Conservation (phyloP, 2,888 invertebrate species). For the Adelphocoris suturalis region DNA sequence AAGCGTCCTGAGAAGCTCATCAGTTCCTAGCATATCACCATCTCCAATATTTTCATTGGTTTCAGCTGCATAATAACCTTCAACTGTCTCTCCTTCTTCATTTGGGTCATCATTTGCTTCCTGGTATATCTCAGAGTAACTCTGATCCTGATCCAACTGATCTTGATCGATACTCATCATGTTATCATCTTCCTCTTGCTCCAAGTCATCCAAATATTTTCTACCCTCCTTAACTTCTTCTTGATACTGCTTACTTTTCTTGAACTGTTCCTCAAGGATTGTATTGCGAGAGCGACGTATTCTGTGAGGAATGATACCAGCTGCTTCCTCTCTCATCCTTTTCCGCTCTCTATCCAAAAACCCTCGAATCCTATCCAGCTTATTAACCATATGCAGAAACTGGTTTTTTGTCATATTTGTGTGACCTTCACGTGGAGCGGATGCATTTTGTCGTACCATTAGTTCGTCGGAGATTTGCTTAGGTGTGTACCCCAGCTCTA, state of each 20-base stretch:
- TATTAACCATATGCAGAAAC: constrained; percentile 62
- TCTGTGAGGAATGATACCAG: neutral
- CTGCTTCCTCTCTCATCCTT: constrained; percentile 31
- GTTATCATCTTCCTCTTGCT: neutral
- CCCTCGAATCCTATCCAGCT: constrained; percentile 59
- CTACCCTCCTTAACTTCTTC: neutral
- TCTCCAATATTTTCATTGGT: neutral
- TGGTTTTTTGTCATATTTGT: constrained; percentile 60
- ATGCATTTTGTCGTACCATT: constrained; percentile 54
- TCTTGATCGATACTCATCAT: neutral
- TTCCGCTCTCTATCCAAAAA: constrained; percentile 58
- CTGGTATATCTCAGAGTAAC: neutral
- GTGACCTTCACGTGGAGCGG: neutral
- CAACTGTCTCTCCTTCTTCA: neutral
- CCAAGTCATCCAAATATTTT: neutral
- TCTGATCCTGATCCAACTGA: neutral
- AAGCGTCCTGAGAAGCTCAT: neutral
- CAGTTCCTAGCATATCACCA: neutral
- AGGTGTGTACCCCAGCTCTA: constrained; percentile 49
- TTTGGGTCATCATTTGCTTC: neutral
- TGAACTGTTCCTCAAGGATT: constrained; percentile 55
- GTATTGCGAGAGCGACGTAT: constrained; percentile 34
- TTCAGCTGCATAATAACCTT: neutral
- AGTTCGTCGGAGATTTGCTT: constrained; percentile 61
- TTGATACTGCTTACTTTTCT: constrained; percentile 35